Percentiles rank a stretch among this genome's conserved stretches.
Conservation (phyloP, 2,888 invertebrate genomes). For the Unio pictorum region DNA sequence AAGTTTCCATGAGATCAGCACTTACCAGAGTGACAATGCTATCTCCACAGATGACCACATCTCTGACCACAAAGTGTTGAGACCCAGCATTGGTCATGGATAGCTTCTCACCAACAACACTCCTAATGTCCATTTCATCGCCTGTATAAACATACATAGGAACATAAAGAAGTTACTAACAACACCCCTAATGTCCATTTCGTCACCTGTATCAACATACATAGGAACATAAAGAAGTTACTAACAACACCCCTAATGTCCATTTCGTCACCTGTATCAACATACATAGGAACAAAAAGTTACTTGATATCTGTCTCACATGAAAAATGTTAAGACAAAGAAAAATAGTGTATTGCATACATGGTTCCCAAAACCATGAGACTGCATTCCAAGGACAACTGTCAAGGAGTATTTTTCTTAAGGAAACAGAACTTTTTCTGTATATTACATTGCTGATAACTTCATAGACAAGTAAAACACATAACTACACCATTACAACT, state of each 20-base stretch:
- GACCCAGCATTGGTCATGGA: slow-evolving; percentile 22
- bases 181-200: background rate
- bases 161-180: slow-evolving; percentile 7
- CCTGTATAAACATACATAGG: slow-evolving; percentile 10
- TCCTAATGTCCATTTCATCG: background rate
- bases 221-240: background rate
- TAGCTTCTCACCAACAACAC: slow-evolving; percentile 25
- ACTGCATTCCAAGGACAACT: too few species aligned
- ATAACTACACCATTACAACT: too few species aligned
- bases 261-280: slow-evolving; percentile 9
- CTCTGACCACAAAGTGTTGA: slow-evolving; percentile 36
- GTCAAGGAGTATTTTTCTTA: too few species aligned
- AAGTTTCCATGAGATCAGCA: background rate
- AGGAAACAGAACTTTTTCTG: too few species aligned
- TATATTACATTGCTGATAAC: too few species aligned
- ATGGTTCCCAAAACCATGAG: too few species aligned
- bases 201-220: slow-evolving; percentile 12
- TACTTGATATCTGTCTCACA: too few species aligned
- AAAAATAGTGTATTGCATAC: too few species aligned
- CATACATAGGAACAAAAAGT: slow-evolving; percentile 2
- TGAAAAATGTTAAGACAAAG: too few species aligned
- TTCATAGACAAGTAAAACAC: too few species aligned
- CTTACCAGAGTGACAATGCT: slow-evolving; percentile 46
- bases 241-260: slow-evolving; percentile 5
- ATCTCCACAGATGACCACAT: slow-evolving; percentile 34